Evolutionary conservation across 2,888 invertebrate genomes (phyloP).

Genomic region (Aspidapion aeneum): DNA sequence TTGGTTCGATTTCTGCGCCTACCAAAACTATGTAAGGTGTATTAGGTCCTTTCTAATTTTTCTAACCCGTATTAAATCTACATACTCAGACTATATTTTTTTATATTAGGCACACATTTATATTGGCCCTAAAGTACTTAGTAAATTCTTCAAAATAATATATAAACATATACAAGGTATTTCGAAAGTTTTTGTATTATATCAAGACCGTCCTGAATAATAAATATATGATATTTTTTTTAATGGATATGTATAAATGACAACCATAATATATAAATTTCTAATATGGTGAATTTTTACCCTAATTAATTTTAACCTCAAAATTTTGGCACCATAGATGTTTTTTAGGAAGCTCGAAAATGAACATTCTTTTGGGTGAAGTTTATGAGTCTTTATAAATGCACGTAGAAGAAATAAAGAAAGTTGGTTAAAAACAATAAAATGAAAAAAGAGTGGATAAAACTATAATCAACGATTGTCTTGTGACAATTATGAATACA

Average conservation of each 20-base stretch:
- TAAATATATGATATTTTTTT: not conserved
- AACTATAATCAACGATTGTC: too few relatives aligned
- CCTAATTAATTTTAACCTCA: not conserved
- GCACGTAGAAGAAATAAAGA: too few relatives aligned
- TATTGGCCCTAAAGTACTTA: conserved; percentile 17
- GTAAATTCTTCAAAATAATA: not conserved
- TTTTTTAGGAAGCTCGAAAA: conserved; percentile 12
- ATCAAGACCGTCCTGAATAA: too few relatives aligned
- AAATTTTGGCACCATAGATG: conserved; percentile 14
- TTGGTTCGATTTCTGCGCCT: too few relatives aligned
- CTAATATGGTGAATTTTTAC: not conserved
- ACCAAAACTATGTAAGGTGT: too few relatives aligned
- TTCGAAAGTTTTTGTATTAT: not conserved
- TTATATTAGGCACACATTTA: conserved; percentile 18
- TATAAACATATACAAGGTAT: not conserved
- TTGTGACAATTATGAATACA: too few relatives aligned
- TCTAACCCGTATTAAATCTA: too few relatives aligned
- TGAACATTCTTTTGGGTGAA: too few relatives aligned
- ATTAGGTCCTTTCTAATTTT: too few relatives aligned
- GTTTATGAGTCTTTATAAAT: too few relatives aligned
- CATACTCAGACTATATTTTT: conserved; percentile 15
- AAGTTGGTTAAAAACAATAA: too few relatives aligned
- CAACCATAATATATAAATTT: not conserved
- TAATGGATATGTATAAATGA: not conserved
- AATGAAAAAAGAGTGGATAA: too few relatives aligned